A percentile compares a stretch with the other conserved stretches of the same genome.
phyloP scores from a whole-genome alignment of 2,113 vertebrate genomes.

The Neodon shergylaensis region DNA sequence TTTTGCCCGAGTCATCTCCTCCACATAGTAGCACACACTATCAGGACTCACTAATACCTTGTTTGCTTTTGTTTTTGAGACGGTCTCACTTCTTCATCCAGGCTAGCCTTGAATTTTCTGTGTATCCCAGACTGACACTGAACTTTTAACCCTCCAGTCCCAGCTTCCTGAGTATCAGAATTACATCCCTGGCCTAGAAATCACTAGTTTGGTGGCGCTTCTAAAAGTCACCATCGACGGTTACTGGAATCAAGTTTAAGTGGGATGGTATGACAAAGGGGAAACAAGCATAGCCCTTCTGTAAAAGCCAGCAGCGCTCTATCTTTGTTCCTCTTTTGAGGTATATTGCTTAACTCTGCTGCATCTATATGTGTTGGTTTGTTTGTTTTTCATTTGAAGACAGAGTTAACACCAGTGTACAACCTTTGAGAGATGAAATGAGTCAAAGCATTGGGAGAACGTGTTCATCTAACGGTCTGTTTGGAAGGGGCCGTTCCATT shows the following conservation, averaged over 20 bases:
- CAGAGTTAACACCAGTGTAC: not conserved
- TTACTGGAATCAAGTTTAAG: not conserved
- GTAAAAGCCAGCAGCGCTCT: not conserved
- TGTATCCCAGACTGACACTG: not conserved
- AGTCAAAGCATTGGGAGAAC: accelerated
- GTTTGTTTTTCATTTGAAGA: not conserved
- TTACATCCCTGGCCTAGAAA: not conserved
- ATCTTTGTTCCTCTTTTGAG: not conserved
- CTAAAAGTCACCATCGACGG: not conserved
- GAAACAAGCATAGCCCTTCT: not conserved
- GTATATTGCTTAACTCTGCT: not conserved
- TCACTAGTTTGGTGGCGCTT: not conserved
- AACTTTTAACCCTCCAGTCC: not conserved
- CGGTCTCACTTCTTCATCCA: not conserved
- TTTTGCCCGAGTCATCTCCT: not conserved
- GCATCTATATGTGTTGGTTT: not conserved
- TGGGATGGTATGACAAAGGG: too few species aligned
- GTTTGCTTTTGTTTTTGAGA: not conserved
- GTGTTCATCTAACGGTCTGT: not conserved
- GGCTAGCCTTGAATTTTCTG: not conserved
- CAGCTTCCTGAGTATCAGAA: not conserved
- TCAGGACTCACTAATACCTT: not conserved
- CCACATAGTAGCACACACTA: not conserved
- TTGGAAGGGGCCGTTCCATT: not conserved
- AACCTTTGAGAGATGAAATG: not conserved